These are phyloP conservation scores for Nibea coibor DNA, from an alignment of 2,113 vertebrate genomes.

Conservation along the genomic window DNA sequence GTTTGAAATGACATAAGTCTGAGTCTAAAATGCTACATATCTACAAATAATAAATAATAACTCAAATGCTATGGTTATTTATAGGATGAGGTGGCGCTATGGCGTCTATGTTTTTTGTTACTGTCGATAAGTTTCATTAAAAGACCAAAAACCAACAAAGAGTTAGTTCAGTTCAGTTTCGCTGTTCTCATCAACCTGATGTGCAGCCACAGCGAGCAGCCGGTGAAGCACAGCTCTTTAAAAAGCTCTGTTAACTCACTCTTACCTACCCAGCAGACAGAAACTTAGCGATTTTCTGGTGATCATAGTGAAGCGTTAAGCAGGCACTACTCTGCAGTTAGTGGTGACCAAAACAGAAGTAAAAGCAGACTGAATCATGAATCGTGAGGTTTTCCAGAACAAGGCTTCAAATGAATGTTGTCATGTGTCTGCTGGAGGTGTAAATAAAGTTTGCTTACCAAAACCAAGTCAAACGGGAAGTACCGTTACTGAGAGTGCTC, in stretches of 20 bases:
- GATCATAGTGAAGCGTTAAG: not conserved
- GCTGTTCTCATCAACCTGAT: too few species aligned
- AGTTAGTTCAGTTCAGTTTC: not conserved
- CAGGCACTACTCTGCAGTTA: not conserved
- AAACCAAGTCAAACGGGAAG: too few species aligned
- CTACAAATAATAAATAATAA: not conserved
- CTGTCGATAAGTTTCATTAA: slow-evolving; percentile 2
- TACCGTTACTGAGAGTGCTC: not conserved
- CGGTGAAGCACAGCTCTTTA: not conserved
- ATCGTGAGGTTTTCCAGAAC: not conserved
- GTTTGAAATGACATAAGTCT: not conserved
- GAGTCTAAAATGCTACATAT: not conserved
- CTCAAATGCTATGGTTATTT: not conserved
- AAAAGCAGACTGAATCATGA: not conserved
- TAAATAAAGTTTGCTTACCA: not conserved
- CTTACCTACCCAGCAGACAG: not conserved
- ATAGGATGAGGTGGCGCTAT: not conserved
- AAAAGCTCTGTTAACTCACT: not conserved
- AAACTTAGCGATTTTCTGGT: not conserved
- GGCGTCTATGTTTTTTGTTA: not conserved
- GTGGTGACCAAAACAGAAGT: too few species aligned
- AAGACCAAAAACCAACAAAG: not conserved
- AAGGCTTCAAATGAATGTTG: not conserved
- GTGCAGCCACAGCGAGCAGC: not conserved
- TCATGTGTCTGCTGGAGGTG: not conserved